Conservation (phyloP, 2,797 vertebrate genomes). For the Odontamblyopus lacepedii region DNA sequence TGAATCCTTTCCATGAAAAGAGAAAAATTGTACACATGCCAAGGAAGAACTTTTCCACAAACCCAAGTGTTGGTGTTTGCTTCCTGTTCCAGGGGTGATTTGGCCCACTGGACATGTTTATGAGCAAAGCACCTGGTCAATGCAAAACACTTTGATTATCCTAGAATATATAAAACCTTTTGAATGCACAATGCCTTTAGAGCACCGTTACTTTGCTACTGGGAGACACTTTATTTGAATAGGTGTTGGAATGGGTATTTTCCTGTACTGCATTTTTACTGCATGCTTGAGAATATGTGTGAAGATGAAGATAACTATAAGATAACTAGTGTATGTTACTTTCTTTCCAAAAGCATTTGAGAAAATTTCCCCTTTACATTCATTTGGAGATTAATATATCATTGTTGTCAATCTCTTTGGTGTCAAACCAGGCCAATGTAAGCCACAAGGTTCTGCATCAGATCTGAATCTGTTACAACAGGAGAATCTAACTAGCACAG, state of each 20-base stretch:
- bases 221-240: too few species aligned
- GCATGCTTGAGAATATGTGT: conserved; percentile 28
- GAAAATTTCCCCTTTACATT: conserved; percentile 37
- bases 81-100: too few species aligned
- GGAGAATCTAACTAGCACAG: conserved; percentile 25
- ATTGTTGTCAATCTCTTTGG: conserved; percentile 33
- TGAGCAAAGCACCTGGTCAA: too few species aligned
- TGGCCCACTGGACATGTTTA: too few species aligned
- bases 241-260: too few species aligned
- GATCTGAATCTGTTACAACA: conserved; percentile 34
- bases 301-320: neutral
- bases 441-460: conserved; percentile 25
- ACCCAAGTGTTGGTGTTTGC: too few species aligned
- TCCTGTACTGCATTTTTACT: too few species aligned
- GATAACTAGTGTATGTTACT: conserved; percentile 7
- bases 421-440: conserved; percentile 49
- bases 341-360: conserved; percentile 49
- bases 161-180: too few species aligned
- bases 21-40: neutral
- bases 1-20: neutral
- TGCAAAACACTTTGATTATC: too few species aligned
- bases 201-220: too few species aligned
- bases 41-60: too few species aligned
- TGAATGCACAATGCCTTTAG: too few species aligned
- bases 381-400: conserved; percentile 49